Conservation (phyloP, 2,797 vertebrate genomes). For the Gila robusta region DNA sequence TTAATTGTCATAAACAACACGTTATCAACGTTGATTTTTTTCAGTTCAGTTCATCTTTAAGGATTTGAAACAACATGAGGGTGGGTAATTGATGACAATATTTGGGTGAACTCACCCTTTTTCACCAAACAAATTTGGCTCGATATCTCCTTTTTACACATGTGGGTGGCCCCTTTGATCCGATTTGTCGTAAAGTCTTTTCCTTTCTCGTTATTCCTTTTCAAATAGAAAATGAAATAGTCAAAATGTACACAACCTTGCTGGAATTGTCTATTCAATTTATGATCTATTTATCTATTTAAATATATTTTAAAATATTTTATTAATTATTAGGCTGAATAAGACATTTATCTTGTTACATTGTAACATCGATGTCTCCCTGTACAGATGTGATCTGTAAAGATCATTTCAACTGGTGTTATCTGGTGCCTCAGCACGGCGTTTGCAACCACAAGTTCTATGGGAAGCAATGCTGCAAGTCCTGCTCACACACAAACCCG, state of each 20-base stretch:
- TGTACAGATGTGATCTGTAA: slow-evolving; percentile 78
- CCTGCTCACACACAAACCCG: slow-evolving; percentile 85
- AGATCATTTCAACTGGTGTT: slow-evolving; percentile 88
- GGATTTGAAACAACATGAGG: background rate
- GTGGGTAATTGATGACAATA: background rate
- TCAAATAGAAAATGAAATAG: background rate
- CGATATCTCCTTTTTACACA: too few relatives aligned
- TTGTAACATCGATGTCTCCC: background rate
- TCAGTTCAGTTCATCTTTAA: too few relatives aligned
- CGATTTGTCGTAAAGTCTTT: background rate
- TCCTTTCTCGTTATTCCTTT: background rate
- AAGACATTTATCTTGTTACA: background rate
- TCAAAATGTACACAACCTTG: background rate
- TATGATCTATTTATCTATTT: background rate
- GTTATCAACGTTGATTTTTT: too few relatives aligned
- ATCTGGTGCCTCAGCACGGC: slow-evolving; percentile 86
- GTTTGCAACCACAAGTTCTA: slow-evolving; percentile 89
- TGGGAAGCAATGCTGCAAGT: slow-evolving; percentile 87
- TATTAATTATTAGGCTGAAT: background rate
- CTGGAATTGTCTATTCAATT: background rate
- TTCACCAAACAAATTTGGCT: background rate
- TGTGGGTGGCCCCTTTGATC: background rate
- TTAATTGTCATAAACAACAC: too few relatives aligned
- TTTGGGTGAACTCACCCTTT: background rate
- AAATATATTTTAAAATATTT: background rate